Base-by-base conservation (phyloP, 2,797 vertebrate species). In the Onychomys torridus region DNA sequence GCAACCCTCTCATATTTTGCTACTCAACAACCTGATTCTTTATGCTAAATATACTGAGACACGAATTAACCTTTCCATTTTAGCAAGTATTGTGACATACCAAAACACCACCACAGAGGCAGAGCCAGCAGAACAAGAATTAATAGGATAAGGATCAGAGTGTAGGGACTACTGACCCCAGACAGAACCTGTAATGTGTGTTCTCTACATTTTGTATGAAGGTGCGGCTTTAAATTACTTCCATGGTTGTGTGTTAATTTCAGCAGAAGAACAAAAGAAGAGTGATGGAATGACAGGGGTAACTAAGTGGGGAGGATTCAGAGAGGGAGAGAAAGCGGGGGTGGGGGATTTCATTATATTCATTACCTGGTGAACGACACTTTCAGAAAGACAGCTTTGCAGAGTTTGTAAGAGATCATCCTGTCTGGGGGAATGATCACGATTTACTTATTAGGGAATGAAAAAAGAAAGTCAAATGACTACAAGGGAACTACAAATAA, bases 191-290 rank as follows among this genome's bases (percentile, higher is more conserved):
- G 88, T 19, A 71, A 86, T 37, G 6, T 32, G 2, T 3, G 37
- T 59, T 32, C 9, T 65, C 19, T 73, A 5, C 21, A 92, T 84
- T 32, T 40, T 21, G 21, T 88, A 90, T 43, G 46, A 65, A 63
- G 3, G 34, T 57, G 69, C 57, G 65, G 9, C 16, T 10, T 65
- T 63, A 85, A 61, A n/a, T 86, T 77, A 59, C 10, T 89, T 89
- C 93, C 88, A 93, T 10, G 59, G 5, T 63, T 91, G 5, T 85
- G 4, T 89, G 16, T 90, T 82, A 85, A 89, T 89, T 94, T 90
- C 57, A 94, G 9, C 49, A 14, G 85, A 21, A 61, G 12, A 61
- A 59, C 49, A 40, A 57, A 21, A 85, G 7, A 55, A 17, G 57
- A 11, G 46, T 8, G 19, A 49, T 52, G 4, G 37, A 23, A 63